Evolutionary conservation across 1,140 invertebrate species (phyloP), one percentile per base, ranked within the genome.

Genomic region (Orius insidiosus): DNA sequence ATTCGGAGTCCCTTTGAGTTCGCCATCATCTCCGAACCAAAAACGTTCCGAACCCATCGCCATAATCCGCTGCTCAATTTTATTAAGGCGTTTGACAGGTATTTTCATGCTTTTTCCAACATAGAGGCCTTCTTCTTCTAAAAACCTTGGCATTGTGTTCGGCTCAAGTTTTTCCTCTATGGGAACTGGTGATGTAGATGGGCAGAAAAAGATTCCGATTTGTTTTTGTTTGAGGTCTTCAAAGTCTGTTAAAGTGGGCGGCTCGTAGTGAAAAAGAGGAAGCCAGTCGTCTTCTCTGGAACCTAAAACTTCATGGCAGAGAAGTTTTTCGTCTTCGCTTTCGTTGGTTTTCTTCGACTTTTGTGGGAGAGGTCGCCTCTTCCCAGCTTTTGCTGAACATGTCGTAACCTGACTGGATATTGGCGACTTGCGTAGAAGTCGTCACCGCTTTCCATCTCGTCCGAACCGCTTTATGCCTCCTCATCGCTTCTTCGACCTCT

Each of bases 1-100:
- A 32, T 46, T 48, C 11, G 38, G 46, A 36, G 54, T 42, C 3
- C 52, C 40, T 47, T 51, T 53, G 1, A 53, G 52, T 51, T 64
- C 56, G 4, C 70, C 71, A 60, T 72, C 68, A 52, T 69, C 68
- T 14, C 68, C 68, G 63, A 74, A 72, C 71, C 72, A 74, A 14
- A 63, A 50, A 51, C 46, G 55, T 50, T 45, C 46, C 9, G 51
- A 52, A 15, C 52, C 52, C 41, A 54, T 51, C 13, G 51, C 52
- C 5, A 71, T 36, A 2, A 74, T 52, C 45, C 69, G 56, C 46
- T 65, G 59, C 54, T 72, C 67, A 53, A 72, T 57, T 48, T 58
- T 61, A 48, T 65, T 66, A 16, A 57, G 54, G 55, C 66, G 70
- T 39, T 60, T 53, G 6, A 37, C 40, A 2, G 61, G 50, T 8